Base-by-base conservation (phyloP, 2,888 invertebrate genomes). In the Congeria kusceri region DNA sequence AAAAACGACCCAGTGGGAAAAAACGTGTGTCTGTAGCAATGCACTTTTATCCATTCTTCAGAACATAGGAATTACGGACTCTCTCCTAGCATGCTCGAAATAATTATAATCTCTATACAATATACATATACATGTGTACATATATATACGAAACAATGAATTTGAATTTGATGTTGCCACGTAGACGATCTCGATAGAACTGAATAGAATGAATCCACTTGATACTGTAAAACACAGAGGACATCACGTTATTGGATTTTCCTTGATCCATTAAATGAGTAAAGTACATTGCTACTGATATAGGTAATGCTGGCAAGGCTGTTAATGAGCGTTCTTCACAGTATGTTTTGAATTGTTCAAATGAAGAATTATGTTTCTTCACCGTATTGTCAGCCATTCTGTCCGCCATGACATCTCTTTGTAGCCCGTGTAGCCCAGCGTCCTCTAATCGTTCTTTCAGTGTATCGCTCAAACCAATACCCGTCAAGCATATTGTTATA, bases 181-280 rank as follows among this genome's bases (percentile, higher is more conserved):
- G n/a, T n/a, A n/a, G n/a, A n/a, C n/a, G n/a, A n/a, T n/a, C n/a
- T n/a, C n/a, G n/a, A n/a, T n/a, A n/a, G n/a, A n/a, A n/a, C n/a
- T n/a, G n/a, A n/a, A 83, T 39, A 15, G 66, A 62, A 71, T 83
- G 79, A 2, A 56, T 67, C 79, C 79, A 76, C 47, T 83, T 76
- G 18, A 79, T 72, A 63, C 57, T 58, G 53, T 66, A 80, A 5
- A 64, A 15, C 3, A 59, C 59, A 9, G 72, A 49, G 3, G 69
- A 72, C 44, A 80, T 63, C 27, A 80, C 75, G 59, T 18, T 53
- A 29, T 44, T 9, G 13, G 75, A 64, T 47, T 13, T 25, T 7
- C 29, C 25, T 15, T 71, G 66, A 27, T 71, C 75, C n/a, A 75
- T 39, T 13, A 75, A 18, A 15, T 76, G 49, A 3, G 79, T 74